Evolutionary conservation across 2,113 vertebrate species (phyloP).

Genomic region (Periophthalmus modestus): DNA sequence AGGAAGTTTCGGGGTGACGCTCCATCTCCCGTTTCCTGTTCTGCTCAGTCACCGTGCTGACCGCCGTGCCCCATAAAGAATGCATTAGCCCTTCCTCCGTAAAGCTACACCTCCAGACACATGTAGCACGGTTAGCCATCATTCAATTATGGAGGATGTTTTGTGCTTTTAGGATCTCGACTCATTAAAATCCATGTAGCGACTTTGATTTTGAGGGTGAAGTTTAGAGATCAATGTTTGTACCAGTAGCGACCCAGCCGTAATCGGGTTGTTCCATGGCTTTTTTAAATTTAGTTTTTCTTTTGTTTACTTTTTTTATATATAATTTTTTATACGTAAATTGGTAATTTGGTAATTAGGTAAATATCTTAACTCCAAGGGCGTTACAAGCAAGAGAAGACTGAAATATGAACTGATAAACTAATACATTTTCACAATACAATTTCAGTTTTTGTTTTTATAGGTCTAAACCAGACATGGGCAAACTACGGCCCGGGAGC

Average conservation of each 20-base stretch:
- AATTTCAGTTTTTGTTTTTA: too few relatives aligned
- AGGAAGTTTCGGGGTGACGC: slow-evolving; percentile 47
- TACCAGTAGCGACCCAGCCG: background rate
- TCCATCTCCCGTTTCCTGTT: slow-evolving; percentile 60
- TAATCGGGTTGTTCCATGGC: too few relatives aligned
- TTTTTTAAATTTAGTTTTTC: too few relatives aligned
- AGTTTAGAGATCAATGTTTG: background rate
- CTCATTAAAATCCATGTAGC: slow-evolving; percentile 35
- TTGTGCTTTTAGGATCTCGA: slow-evolving; percentile 44
- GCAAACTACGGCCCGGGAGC: too few relatives aligned
- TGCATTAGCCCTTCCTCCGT: slow-evolving; percentile 28
- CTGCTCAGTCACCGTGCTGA: slow-evolving; percentile 46
- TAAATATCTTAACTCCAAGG: too few relatives aligned
- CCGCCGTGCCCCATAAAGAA: slow-evolving; percentile 56
- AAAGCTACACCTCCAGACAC: slow-evolving; percentile 8
- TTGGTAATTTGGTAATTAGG: too few relatives aligned
- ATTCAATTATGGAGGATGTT: slow-evolving; percentile 53
- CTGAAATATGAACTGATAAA: too few relatives aligned
- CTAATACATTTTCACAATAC: too few relatives aligned
- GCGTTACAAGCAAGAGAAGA: too few relatives aligned
- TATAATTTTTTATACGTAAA: too few relatives aligned
- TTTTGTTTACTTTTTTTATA: too few relatives aligned
- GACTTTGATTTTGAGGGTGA: slow-evolving; percentile 23
- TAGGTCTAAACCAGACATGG: too few relatives aligned
- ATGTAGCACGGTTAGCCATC: slow-evolving; percentile 33